Percentiles rank a stretch among this genome's conserved stretches.
Evolutionary conservation across 2,888 invertebrate genomes (phyloP).

Genomic region (Petrolisthes cinctipes): DNA sequence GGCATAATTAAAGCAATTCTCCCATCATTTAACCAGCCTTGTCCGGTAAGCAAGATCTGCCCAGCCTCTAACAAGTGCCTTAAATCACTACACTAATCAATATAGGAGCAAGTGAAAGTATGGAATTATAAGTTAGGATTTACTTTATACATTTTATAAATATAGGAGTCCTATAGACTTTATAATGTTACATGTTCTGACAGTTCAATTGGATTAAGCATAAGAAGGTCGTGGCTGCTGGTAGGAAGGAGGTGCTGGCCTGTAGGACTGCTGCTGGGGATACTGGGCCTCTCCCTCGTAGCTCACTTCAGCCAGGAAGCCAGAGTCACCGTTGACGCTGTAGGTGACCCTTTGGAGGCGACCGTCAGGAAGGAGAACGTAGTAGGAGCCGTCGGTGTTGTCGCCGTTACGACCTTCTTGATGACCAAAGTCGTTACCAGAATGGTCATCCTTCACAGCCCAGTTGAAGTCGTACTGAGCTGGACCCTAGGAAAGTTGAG

Average conservation of each 20-base stretch:
- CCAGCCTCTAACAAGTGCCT: too few species aligned
- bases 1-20: too few species aligned
- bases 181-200: background rate
- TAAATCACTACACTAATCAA: too few species aligned
- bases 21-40: too few species aligned
- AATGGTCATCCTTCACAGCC: slow-evolving; percentile 75
- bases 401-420: slow-evolving; percentile 73
- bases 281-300: slow-evolving; percentile 50
- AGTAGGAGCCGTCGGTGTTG: slow-evolving; percentile 42
- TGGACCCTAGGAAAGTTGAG: background rate
- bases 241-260: background rate
- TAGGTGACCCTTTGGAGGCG: slow-evolving; percentile 51
- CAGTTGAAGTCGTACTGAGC: slow-evolving; percentile 75
- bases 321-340: slow-evolving; percentile 49
- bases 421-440: slow-evolving; percentile 77
- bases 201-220: background rate
- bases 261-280: slow-evolving; percentile 1
- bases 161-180: background rate
- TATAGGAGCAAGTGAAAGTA: background rate
- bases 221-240: background rate
- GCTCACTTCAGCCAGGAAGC: slow-evolving; percentile 50
- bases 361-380: slow-evolving; percentile 53
- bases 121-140: background rate
- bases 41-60: too few species aligned
- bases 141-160: background rate